Evolutionary conservation across 2,797 vertebrate species (phyloP).

Genomic region (Takifugu ocellatus): DNA sequence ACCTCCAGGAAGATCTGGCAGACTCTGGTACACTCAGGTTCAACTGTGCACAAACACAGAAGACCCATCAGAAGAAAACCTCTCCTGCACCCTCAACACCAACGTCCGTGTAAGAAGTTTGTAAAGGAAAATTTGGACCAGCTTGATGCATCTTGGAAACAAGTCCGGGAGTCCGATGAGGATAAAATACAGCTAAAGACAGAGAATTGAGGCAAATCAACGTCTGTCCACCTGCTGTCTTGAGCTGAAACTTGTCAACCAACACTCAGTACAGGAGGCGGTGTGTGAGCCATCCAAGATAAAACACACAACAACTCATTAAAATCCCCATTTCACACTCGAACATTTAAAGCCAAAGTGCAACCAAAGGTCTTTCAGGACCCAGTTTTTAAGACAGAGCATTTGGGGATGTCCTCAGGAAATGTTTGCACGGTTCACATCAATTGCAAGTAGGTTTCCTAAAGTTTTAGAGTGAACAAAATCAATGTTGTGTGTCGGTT

Average conservation of each 20-base stretch:
- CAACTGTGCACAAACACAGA: neutral
- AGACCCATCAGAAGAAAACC: neutral
- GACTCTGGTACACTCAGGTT: neutral
- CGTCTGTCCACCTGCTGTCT: neutral
- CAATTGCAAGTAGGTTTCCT: neutral
- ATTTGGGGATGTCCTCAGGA: neutral
- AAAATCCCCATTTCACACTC: neutral
- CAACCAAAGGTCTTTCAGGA: neutral
- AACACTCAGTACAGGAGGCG: slow-evolving; percentile 29
- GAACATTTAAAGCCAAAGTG: neutral
- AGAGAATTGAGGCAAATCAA: neutral
- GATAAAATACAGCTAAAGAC: neutral
- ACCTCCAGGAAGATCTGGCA: too few relatives aligned
- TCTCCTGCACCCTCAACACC: neutral
- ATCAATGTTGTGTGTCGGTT: slow-evolving; percentile 9
- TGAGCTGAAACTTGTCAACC: slow-evolving; percentile 39
- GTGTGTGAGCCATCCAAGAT: slow-evolving; percentile 15
- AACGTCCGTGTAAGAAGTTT: neutral
- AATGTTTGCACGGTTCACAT: neutral
- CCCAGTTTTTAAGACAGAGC: neutral
- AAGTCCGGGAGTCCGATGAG: neutral
- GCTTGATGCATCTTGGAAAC: neutral
- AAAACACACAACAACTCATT: slow-evolving; percentile 11
- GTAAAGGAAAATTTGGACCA: neutral
- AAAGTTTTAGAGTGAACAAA: slow-evolving; percentile 11